phyloP scores from a whole-genome alignment of 30 jellyfish, hydroid and myxozoan genomes.

The Turritopsis dohrnii region DNA sequence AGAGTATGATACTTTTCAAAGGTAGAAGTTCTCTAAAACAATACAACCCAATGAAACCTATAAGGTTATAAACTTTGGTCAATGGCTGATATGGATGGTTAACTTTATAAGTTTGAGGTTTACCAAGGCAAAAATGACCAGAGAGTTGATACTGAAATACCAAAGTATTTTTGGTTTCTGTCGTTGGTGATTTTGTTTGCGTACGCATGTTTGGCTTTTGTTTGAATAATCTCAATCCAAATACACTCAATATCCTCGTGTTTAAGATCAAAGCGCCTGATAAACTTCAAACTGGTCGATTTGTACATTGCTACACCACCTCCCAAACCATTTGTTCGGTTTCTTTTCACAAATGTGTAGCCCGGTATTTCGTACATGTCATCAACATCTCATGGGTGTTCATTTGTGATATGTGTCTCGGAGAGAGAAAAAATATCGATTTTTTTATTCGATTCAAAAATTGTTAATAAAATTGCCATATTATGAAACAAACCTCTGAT shows the following conservation, averaged over 20 bases:
- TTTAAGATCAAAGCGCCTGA: constrained; percentile 53
- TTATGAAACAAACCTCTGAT: neutral
- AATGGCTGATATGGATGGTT: constrained; percentile 18
- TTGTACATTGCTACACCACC: constrained; percentile 65
- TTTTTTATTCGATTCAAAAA: neutral
- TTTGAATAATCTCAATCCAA: constrained; percentile 49
- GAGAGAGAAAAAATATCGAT: neutral
- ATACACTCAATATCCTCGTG: constrained; percentile 41
- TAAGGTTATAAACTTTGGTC: constrained; percentile 49
- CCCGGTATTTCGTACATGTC: constrained; percentile 33
- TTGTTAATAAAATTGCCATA: neutral
- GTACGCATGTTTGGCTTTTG: constrained; percentile 47
- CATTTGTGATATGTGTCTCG: neutral
- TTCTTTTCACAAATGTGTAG: constrained; percentile 35
- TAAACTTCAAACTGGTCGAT: constrained; percentile 26
- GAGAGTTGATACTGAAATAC: constrained; percentile 37
- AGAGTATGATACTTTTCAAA: constrained; percentile 70
- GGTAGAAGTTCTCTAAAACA: constrained; percentile 61
- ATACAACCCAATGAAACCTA: constrained; percentile 60
- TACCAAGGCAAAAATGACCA: constrained; percentile 20
- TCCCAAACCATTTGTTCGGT: constrained; percentile 44
- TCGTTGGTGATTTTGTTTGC: constrained; percentile 30
- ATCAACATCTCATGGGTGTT: neutral
- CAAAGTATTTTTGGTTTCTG: constrained; percentile 37
- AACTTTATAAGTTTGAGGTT: constrained; percentile 27